A percentile compares a stretch with the other conserved stretches of the same genome.
These are phyloP conservation scores for Eilema griseolum DNA, from an alignment of 2,888 invertebrate species.

Conservation along the genomic window DNA sequence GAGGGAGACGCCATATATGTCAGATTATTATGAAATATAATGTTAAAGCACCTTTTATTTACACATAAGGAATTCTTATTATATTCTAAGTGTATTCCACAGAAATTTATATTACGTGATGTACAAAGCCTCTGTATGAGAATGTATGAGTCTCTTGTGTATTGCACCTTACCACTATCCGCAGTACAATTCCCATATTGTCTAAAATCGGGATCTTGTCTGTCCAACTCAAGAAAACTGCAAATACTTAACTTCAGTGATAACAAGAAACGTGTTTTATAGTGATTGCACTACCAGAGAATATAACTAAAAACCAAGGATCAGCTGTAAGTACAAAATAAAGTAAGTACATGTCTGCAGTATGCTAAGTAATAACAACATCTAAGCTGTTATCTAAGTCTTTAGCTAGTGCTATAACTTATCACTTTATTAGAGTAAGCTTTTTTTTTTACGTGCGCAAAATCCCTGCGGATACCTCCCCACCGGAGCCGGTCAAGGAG, in stretches of 20 bases:
- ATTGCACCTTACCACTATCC: neutral
- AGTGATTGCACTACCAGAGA: neutral
- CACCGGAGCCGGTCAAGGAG: no score
- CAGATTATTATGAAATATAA: no score
- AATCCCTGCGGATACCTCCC: no score
- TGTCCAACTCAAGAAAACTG: neutral
- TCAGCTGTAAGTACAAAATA: neutral
- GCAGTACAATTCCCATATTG: neutral
- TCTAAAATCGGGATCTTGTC: neutral
- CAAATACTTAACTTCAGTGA: neutral
- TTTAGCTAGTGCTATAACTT: neutral
- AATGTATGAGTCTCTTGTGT: neutral
- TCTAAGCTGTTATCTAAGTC: neutral
- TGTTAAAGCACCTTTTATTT: neutral
- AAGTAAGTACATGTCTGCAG: neutral
- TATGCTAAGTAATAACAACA: neutral
- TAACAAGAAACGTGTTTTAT: neutral
- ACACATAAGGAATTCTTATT: neutral
- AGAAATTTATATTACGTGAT: neutral
- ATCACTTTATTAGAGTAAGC: neutral
- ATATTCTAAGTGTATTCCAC: neutral
- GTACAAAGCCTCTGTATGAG: neutral
- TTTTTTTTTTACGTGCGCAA: no score
- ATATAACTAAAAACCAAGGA: no score
- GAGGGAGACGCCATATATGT: no score